These are phyloP conservation scores for Pogonomyrmex californicus DNA, from an alignment of 1,140 invertebrate genomes.

Conservation along the genomic window DNA sequence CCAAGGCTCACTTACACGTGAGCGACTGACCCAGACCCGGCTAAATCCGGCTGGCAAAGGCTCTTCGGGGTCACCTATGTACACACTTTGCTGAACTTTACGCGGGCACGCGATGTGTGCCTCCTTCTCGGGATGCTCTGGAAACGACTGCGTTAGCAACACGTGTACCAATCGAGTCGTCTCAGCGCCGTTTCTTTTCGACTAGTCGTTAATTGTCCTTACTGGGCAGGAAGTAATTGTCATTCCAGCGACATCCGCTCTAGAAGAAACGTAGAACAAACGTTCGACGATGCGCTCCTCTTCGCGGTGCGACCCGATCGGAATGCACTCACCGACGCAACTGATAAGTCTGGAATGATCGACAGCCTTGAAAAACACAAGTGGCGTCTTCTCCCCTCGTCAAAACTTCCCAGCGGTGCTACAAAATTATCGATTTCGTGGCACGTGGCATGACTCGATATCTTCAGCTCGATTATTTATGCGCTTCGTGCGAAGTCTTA, in stretches of 20 bases:
- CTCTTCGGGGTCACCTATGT: conserved; percentile 43
- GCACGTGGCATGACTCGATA: background rate
- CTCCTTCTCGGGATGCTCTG: background rate
- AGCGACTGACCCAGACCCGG: conserved; percentile 53
- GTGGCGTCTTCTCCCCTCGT: background rate
- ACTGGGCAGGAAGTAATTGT: background rate
- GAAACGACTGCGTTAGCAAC: conserved; percentile 17
- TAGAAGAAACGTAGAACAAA: background rate
- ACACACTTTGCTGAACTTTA: conserved; percentile 25
- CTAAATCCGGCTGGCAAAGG: conserved; percentile 6
- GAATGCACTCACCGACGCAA: background rate
- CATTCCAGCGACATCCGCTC: background rate
- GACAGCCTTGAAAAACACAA: background rate
- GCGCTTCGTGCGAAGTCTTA: background rate
- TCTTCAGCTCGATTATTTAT: background rate
- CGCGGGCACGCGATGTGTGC: background rate
- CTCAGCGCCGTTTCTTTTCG: background rate
- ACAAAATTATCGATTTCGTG: conserved; percentile 54
- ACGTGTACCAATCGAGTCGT: conserved; percentile 19
- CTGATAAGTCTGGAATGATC: background rate
- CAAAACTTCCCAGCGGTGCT: conserved; percentile 18
- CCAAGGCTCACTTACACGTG: background rate
- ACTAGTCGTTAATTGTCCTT: conserved; percentile 7
- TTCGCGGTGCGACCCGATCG: background rate
- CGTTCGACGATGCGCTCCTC: background rate